Conservation (phyloP, 2,113 vertebrate species). For the Sander lucioperca region DNA sequence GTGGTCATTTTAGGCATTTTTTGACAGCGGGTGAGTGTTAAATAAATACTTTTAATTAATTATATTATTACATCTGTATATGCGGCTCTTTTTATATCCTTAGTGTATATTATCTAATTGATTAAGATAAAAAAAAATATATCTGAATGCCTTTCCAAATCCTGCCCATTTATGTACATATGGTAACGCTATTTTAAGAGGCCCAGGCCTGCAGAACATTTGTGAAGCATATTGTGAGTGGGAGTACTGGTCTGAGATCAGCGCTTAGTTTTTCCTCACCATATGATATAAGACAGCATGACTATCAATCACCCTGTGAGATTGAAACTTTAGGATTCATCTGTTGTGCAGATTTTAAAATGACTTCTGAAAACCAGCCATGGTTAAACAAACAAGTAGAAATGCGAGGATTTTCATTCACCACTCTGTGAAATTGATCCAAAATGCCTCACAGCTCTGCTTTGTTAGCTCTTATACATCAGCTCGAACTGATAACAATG, state of each 20-base stretch:
- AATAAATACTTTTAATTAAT: too few relatives aligned
- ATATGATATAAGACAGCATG: conserved; percentile 27
- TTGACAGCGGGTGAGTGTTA: background rate
- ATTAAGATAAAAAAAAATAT: background rate
- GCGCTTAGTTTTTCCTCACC: conserved; percentile 23
- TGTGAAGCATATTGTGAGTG: conserved; percentile 62
- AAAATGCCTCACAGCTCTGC: conserved; percentile 36
- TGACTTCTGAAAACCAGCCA: conserved; percentile 26
- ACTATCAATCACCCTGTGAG: conserved; percentile 48
- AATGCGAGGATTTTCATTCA: conserved; percentile 38
- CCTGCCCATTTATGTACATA: background rate
- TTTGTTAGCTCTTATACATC: conserved; percentile 41
- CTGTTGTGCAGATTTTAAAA: conserved; percentile 17
- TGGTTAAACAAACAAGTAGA: conserved; percentile 26
- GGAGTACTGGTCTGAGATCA: conserved; percentile 50
- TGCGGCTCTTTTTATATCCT: background rate
- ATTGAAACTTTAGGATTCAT: conserved; percentile 4
- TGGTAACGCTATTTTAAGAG: conserved; percentile 24
- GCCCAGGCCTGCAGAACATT: conserved; percentile 17
- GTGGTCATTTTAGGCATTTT: background rate
- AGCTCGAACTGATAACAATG: conserved; percentile 49
- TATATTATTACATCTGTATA: too few relatives aligned
- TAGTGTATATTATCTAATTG: background rate
- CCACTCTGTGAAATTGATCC: conserved; percentile 17
- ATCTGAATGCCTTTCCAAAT: background rate